These are phyloP conservation scores for Oxycera nigricornis DNA, from an alignment of 2,888 invertebrate species.

Conservation along the genomic window DNA sequence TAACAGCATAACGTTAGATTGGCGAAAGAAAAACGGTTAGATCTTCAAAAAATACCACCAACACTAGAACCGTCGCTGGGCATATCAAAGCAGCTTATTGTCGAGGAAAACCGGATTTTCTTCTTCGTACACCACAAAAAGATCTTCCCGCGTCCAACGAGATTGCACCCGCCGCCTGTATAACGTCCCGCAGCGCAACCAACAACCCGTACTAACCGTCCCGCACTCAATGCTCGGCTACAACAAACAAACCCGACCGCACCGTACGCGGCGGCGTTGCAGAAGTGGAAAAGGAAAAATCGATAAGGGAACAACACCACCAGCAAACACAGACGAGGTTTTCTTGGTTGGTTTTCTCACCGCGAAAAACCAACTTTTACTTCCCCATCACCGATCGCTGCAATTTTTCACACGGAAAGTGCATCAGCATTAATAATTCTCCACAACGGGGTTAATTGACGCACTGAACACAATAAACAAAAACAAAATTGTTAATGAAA, in stretches of 20 bases:
- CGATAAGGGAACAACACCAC: not conserved
- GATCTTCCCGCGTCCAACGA: conserved; percentile 21
- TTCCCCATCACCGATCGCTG: not conserved
- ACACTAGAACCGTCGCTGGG: not conserved
- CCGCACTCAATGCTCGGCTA: not conserved
- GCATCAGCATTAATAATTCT: not conserved
- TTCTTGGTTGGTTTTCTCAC: not conserved
- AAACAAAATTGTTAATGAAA: not conserved
- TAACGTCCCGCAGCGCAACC: not conserved
- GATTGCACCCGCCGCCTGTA: not conserved
- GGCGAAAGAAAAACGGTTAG: conserved; percentile 3
- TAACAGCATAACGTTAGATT: not conserved
- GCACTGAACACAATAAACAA: not conserved
- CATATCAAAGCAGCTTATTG: not conserved
- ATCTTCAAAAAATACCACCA: conserved; percentile 1
- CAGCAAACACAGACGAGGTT: not conserved
- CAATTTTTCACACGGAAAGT: not conserved
- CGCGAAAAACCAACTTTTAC: not conserved
- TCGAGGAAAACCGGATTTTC: conserved; percentile 33
- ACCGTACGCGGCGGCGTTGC: not conserved
- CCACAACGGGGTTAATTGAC: not conserved
- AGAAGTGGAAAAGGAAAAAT: conserved; percentile 4
- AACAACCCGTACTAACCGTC: not conserved
- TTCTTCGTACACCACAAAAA: not conserved
- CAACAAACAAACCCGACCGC: not conserved